These are phyloP conservation scores for Himalopsyche tibetana DNA, from an alignment of 2,888 invertebrate genomes.

Conservation along the genomic window DNA sequence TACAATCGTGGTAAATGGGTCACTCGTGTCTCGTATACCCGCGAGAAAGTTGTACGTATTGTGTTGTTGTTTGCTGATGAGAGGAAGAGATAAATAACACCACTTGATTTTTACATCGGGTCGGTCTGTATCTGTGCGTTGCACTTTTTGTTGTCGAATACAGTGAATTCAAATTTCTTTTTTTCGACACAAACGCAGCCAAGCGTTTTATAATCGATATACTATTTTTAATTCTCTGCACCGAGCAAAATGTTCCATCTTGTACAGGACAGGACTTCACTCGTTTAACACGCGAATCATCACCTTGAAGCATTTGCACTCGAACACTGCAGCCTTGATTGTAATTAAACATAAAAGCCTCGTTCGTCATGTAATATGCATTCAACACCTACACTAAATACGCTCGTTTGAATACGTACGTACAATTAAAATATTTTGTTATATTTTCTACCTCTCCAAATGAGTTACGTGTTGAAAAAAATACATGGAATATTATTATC, in stretches of 20 bases:
- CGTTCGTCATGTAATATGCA: background rate
- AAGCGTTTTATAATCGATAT: too few species aligned
- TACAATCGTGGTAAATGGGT: conserved; percentile 18
- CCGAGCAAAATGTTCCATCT: too few species aligned
- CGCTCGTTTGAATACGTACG: background rate
- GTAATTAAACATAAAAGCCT: background rate
- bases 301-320: background rate
- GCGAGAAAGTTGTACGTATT: conserved; percentile 27
- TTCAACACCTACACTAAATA: conserved; percentile 1
- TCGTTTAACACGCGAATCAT: background rate
- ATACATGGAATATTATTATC: too few species aligned
- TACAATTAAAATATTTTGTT: background rate
- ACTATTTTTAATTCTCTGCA: too few species aligned
- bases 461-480: background rate
- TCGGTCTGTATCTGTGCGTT: background rate
- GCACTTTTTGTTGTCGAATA: background rate
- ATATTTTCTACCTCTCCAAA: background rate
- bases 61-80: background rate
- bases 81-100: conserved; percentile 4
- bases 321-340: conserved; percentile 1
- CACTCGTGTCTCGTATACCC: background rate
- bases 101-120: background rate
- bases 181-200: too few species aligned
- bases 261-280: background rate
- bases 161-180: too few species aligned